Base-by-base conservation (phyloP, 1,140 invertebrate species). In the Euglossa dilemma region DNA sequence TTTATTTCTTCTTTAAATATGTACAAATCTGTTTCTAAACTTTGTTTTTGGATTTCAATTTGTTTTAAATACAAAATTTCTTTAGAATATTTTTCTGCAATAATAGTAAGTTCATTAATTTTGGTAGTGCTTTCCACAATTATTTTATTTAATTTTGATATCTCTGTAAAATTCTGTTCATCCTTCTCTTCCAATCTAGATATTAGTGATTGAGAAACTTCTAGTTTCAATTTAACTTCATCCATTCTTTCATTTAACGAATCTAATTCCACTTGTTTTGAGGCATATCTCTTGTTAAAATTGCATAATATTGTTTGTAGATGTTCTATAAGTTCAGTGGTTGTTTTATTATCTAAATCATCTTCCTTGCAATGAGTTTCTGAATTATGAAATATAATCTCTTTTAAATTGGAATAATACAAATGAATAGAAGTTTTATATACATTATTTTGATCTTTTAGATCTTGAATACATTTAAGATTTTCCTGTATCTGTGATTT, bases 121-220 rank as follows among this genome's bases (percentile, higher is more conserved):
- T 80, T 36, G 20, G 36, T 54, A 43, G 61, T 52, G 56, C 52
- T 81, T 78, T 78, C 36, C n/a, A 20, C 43, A 6, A 63, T 56
- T 25, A 36, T 73, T 78, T 82, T 56, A 7, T 71, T 63, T 6
- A 87, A 23, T 16, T 72, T 67, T 61, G 47, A 23, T 64, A 82
- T 61, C 14, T 87, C 36, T 20, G 18, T 45, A 45, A 52, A 47
- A 75, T 72, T 76, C 6, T 87, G 52, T 25, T 85, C 50, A 63
- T 86, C 78, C 36, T 81, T 75, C n/a, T 90, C 63, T 84, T 88
- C 45, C n/a, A 91, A 80, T 69, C 64, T 47, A 16, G 14, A 57
- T 80, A 89, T 75, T 25, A 69, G n/a, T 64, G 36, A 64, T 67
- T 78, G 76, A 57, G 63, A 75, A 12, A 50, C 11, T 61, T 25